Percentiles rank a stretch among this genome's conserved stretches.
Evolutionary conservation across 1,140 invertebrate genomes (phyloP).

Genomic region (Stegodyphus dumicola): DNA sequence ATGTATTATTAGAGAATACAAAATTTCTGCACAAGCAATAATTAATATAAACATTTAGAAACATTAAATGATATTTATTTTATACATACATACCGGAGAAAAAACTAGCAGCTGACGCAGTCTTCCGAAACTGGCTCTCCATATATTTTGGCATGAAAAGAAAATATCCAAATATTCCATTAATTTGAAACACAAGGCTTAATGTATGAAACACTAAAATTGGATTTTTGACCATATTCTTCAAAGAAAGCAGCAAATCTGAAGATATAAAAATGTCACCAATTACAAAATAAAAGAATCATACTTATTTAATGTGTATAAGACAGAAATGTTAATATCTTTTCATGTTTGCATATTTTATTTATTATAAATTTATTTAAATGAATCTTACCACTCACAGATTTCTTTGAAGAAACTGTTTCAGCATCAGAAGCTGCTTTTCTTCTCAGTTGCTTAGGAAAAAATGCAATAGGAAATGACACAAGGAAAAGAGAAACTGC

Average conservation of each 20-base stretch:
- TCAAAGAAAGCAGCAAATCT: conserved; percentile 72
- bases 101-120: conserved; percentile 75
- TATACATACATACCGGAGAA: conserved; percentile 51
- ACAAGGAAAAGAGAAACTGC: conserved; percentile 60
- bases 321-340: neutral
- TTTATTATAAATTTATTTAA: too few relatives aligned
- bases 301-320: too few relatives aligned
- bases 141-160: conserved; percentile 83
- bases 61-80: neutral
- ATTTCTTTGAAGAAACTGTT: neutral
- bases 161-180: conserved; percentile 80
- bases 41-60: neutral
- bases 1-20: too few relatives aligned
- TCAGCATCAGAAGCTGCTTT: neutral
- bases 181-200: conserved; percentile 76
- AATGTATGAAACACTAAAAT: conserved; percentile 78
- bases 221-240: conserved; percentile 74
- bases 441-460: conserved; percentile 51
- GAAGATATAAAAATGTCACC: neutral
- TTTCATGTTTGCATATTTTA: neutral
- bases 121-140: conserved; percentile 79
- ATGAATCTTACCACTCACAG: conserved; percentile 15
- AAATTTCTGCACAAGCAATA: neutral
- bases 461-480: conserved; percentile 63
- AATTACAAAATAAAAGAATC: neutral